phyloP scores from a whole-genome alignment of 2,113 vertebrate genomes.

The Herpailurus yagouaroundi region DNA sequence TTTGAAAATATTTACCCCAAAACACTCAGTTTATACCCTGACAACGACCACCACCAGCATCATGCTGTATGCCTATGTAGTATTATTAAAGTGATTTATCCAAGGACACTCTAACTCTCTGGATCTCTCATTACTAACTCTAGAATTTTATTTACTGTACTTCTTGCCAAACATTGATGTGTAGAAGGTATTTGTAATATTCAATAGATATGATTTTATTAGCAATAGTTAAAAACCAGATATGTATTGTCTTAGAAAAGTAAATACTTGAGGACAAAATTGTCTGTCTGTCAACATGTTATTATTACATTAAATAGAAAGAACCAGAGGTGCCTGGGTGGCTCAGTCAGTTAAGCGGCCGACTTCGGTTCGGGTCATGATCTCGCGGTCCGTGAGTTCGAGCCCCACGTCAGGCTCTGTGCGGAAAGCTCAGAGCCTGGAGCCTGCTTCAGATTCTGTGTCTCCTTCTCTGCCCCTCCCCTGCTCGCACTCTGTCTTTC shows the following conservation, averaged over 20 bases:
- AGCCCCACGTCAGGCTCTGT: too few relatives aligned
- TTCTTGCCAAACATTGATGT: not conserved
- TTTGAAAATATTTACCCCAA: not conserved
- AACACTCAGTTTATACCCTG: fast-evolving
- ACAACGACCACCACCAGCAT: fast-evolving
- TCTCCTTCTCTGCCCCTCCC: too few relatives aligned
- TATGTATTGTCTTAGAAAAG: not conserved
- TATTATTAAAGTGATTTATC: not conserved
- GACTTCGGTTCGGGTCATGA: too few relatives aligned
- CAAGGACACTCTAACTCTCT: not conserved
- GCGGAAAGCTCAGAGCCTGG: too few relatives aligned
- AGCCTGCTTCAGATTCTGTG: too few relatives aligned
- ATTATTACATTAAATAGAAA: not conserved
- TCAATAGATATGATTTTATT: not conserved
- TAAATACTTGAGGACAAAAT: not conserved
- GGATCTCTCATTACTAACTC: too few relatives aligned
- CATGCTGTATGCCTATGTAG: fast-evolving
- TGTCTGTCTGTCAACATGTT: not conserved
- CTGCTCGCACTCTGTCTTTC: too few relatives aligned
- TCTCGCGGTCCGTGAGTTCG: too few relatives aligned
- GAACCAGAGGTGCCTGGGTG: not conserved
- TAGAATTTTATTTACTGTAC: fast-evolving
- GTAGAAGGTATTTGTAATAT: not conserved
- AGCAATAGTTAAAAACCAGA: not conserved
- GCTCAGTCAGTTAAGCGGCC: too few relatives aligned